phyloP scores from a whole-genome alignment of 2,888 invertebrate species.

The Zaprionus lineosus region DNA sequence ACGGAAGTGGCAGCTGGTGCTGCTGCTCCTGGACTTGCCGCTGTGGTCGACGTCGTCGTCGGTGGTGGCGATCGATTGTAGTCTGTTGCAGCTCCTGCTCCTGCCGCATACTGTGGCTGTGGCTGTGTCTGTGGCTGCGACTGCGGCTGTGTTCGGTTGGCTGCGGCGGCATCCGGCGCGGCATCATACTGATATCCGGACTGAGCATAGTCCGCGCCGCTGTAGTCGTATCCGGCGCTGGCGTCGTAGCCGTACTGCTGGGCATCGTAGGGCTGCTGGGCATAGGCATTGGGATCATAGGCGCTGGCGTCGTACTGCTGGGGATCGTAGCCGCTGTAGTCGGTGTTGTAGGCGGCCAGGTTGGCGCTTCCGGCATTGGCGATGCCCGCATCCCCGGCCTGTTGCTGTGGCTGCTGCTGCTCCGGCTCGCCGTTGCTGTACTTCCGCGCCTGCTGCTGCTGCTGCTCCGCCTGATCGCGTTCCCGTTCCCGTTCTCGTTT shows the following conservation, averaged over 20 bases:
- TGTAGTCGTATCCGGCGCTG: slow-evolving; percentile 67
- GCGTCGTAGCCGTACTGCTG: slow-evolving; percentile 71
- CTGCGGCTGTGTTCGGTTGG: slow-evolving; percentile 40
- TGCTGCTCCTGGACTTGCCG: slow-evolving; percentile 44
- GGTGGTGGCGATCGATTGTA: slow-evolving; percentile 57
- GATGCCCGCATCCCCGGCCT: slow-evolving; percentile 45
- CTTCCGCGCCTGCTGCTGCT: slow-evolving; percentile 57
- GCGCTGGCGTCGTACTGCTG: slow-evolving; percentile 79
- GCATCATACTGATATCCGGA: slow-evolving; percentile 78
- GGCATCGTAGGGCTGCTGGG: slow-evolving; percentile 69
- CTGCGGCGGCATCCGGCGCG: slow-evolving; percentile 51
- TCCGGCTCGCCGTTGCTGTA: slow-evolving; percentile 52
- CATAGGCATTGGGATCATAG: slow-evolving; percentile 75
- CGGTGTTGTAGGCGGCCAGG: slow-evolving; percentile 73
- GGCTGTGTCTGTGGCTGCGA: slow-evolving; percentile 51
- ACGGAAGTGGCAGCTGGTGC: slow-evolving; percentile 28
- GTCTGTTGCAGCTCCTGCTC: slow-evolving; percentile 43
- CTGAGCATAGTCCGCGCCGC: slow-evolving; percentile 65
- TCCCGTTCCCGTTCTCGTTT: slow-evolving; percentile 58
- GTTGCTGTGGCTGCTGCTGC: slow-evolving; percentile 31
- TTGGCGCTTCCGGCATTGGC: slow-evolving; percentile 61
- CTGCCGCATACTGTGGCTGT: slow-evolving; percentile 42
- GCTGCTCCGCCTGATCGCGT: slow-evolving; percentile 69
- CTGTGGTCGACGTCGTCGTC: slow-evolving; percentile 52
- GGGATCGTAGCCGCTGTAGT: slow-evolving; percentile 80